Evolutionary conservation across 2,888 invertebrate species (phyloP), one percentile per base, ranked within the genome.

Genomic region (Molanna angustata): DNA sequence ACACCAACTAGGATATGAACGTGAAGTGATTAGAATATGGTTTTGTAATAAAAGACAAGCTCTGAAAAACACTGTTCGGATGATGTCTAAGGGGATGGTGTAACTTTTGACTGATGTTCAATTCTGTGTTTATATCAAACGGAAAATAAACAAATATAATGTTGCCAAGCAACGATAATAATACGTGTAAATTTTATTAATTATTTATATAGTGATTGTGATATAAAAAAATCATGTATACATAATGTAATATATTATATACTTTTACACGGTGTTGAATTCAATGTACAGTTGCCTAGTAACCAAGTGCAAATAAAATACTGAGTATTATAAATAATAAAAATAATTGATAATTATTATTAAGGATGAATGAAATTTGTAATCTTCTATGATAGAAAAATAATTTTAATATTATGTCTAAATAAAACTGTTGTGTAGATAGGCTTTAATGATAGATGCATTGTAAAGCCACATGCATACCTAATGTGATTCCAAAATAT

Each of bases 11-110:
- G 96, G 96, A 62, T 97, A 97, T 73, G 97, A 97, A 68, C 82
- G 97, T 49, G 97, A 98, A 78, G 97, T 97, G 47, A 96, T 98
- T 66, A 80, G 97, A 71, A 97, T 98, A 75, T 98, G 98, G 97
- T 98, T 98, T 76, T 98, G 97, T 76, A 98, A 98, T 77, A 97
- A 97, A 74, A 83, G 97, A 50, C 97, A 98, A 73, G 95, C 97
- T 1, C 80, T 97, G 61, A 97, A 97, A 73, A 97, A 97, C 70
- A 95, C 96, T n/a, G 94, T 95, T 60, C 81, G 92, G 65, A 90
- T 92, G 91, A 92, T 92, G 90, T 89, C 89, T 47, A 90, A 89
- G 75, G 86, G 88, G 63, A 86, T 87, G 84, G 86, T 86, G 62
- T 86, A 84, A 76, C 74, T 74, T 74, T 74, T 70, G 69, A 70